A percentile compares a stretch with the other conserved stretches of the same genome.
Evolutionary conservation across 2,888 invertebrate species (phyloP).

Genomic region (Autographa gamma): DNA sequence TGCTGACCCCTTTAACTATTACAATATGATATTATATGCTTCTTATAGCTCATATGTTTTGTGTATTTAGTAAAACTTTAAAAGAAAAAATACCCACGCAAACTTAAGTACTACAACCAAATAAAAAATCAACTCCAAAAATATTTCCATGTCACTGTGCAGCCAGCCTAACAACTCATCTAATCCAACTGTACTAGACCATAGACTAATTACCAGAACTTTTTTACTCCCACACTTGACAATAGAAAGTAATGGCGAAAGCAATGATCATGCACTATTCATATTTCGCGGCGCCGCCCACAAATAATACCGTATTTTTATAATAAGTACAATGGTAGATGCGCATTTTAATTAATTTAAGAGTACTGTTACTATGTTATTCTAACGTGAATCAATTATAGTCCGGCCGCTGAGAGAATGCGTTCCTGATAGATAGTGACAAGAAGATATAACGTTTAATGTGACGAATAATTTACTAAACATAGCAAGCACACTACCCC

Average conservation of each 20-base stretch:
- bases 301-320: slow-evolving; percentile 10
- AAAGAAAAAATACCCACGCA: too few relatives aligned
- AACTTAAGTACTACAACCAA: background rate
- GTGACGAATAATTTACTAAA: too few relatives aligned
- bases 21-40: too few relatives aligned
- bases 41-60: too few relatives aligned
- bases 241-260: slow-evolving; percentile 55
- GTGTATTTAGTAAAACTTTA: too few relatives aligned
- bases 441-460: too few relatives aligned
- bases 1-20: too few relatives aligned
- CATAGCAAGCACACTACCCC: too few relatives aligned
- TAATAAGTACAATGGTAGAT: background rate
- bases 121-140: background rate
- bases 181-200: slow-evolving; percentile 15
- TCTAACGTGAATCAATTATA: too few relatives aligned
- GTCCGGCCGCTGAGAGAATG: too few relatives aligned
- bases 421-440: too few relatives aligned
- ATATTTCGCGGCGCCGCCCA: slow-evolving; percentile 19
- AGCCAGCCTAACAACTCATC: slow-evolving; percentile 24
- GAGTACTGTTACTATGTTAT: background rate
- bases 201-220: slow-evolving; percentile 20
- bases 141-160: background rate
- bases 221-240: slow-evolving; percentile 41
- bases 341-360: background rate
- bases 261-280: slow-evolving; percentile 50